Conservation (phyloP, 2,888 invertebrate species). For the Choreutis nemorana region DNA sequence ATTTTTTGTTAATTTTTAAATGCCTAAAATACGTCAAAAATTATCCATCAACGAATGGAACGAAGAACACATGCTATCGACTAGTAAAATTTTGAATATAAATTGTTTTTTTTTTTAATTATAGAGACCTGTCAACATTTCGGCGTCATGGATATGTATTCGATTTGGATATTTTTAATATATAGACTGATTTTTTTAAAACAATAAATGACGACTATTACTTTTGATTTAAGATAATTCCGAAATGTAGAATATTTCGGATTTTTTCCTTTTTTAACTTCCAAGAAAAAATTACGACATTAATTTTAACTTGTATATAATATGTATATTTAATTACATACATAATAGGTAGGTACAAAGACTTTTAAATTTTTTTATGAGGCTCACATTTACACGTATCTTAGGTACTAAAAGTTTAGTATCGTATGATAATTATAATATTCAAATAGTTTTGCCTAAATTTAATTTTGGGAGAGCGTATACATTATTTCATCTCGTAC, state of each 20-base stretch:
- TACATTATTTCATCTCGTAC: conserved; percentile 58
- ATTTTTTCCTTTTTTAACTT: too few relatives aligned
- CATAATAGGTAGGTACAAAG: conserved; percentile 65
- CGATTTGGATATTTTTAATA: conserved; percentile 27
- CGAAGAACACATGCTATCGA: conserved; percentile 52
- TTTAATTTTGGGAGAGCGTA: conserved; percentile 62
- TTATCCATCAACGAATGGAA: conserved; percentile 47
- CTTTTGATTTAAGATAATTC: neutral
- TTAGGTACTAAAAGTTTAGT: conserved; percentile 54
- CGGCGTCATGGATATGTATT: conserved; percentile 58
- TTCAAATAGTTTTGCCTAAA: conserved; percentile 62
- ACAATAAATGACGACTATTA: too few relatives aligned
- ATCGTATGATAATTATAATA: conserved; percentile 60
- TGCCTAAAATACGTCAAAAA: conserved; percentile 56
- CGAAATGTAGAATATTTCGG: neutral
- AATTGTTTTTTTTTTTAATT: conserved; percentile 47
- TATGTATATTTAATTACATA: conserved; percentile 65
- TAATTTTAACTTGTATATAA: conserved; percentile 60
- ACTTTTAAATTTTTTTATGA: conserved; percentile 59
- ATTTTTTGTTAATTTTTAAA: conserved; percentile 24
- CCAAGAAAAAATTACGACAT: conserved; percentile 58
- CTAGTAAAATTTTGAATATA: conserved; percentile 62
- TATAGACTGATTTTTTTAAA: too few relatives aligned
- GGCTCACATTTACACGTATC: conserved; percentile 61
- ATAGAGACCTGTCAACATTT: conserved; percentile 46